Evolutionary conservation across 2,797 vertebrate genomes (phyloP), one percentile per base, ranked within the genome.

Genomic region (Leptodactylus fallax): DNA sequence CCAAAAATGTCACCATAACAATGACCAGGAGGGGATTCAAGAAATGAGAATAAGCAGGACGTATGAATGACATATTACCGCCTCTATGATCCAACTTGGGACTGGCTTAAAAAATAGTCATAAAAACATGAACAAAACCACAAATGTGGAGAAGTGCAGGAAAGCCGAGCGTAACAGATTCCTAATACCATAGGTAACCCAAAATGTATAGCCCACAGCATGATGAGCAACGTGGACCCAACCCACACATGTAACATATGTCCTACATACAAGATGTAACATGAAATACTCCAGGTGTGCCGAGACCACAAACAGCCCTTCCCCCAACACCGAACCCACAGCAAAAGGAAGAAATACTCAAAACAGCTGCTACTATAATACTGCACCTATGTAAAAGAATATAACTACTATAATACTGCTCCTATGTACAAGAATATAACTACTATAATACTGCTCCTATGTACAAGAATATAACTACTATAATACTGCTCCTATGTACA

Each of bases 401-500:
- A 60, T 60, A 19, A 60, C 58, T 60, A 60, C 16, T n/a, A 61
- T 61, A 61, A 61, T 61, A 61, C 60, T 61, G 19, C 60, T 9
- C 60, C 60, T 61, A 61, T 61, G 11, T 61, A 61, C 60, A 61
- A 9, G 60, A 61, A 61, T 61, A 61, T 61, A 61, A 61, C 60
- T 61, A 61, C 60, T 61, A 61, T 61, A 61, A 61, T 61, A 61
- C 60, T 61, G 60, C 60, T 61, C 60, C 60, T 61, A 61, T 61
- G 11, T 61, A 61, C 60, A 61, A 9, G 60, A 61, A 61, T 61
- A 61, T 61, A 61, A 61, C 60, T 61, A 61, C 60, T 61, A 61
- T 61, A 61, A 61, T 61, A 61, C 60, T 61, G 19, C 60, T 61
- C 19, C 60, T 61, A 61, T 61, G 11, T 61, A 61, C 60, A 61